A percentile compares a stretch with the other conserved stretches of the same genome.
Evolutionary conservation across 2,113 vertebrate species (phyloP).

Genomic region (Xenus cinereus): DNA sequence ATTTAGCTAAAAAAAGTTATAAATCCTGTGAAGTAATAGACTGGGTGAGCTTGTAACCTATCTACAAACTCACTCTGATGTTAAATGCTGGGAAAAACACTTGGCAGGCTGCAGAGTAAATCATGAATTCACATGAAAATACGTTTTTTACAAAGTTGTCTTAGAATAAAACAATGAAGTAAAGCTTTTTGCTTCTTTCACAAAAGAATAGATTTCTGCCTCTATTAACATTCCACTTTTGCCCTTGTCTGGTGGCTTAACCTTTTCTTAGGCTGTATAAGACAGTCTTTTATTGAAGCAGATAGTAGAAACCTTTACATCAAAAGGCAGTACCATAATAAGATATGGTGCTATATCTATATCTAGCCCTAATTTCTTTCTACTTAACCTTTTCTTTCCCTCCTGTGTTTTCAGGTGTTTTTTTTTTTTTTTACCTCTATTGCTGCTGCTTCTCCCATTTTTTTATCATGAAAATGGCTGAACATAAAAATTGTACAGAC

Average conservation of each 20-base stretch:
- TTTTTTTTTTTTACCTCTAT: background rate
- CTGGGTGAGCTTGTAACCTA: background rate
- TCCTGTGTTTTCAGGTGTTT: background rate
- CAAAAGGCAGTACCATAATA: background rate
- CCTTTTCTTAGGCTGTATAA: background rate
- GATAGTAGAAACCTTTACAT: background rate
- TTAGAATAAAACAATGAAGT: slow-evolving; percentile 11
- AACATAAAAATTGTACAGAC: background rate
- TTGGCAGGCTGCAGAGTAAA: background rate
- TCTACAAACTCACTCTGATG: background rate
- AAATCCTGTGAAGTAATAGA: background rate
- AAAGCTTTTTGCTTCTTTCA: background rate
- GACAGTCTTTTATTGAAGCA: background rate
- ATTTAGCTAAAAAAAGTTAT: background rate
- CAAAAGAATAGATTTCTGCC: background rate
- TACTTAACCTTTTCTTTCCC: background rate
- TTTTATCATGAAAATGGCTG: background rate
- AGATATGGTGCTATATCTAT: background rate
- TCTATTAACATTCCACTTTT: background rate
- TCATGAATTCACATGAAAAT: background rate
- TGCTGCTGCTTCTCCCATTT: background rate
- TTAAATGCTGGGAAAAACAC: background rate
- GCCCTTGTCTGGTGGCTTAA: background rate
- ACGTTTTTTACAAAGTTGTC: background rate
- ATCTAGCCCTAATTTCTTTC: background rate